Conservation (phyloP, 2,888 invertebrate genomes). For the Lasioglossum zephyrum region DNA sequence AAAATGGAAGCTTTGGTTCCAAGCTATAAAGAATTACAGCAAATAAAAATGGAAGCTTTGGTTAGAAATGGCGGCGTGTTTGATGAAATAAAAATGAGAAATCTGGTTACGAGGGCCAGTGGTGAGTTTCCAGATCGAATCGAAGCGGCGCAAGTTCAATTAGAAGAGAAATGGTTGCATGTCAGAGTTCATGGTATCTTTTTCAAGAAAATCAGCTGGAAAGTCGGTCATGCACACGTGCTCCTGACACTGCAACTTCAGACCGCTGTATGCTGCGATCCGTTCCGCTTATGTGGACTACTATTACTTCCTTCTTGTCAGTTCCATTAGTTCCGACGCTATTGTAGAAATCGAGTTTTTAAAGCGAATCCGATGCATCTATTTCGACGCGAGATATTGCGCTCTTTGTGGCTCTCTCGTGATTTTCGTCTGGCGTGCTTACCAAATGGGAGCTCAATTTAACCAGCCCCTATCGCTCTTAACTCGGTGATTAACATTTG, state of each 20-base stretch:
- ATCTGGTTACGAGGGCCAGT: neutral
- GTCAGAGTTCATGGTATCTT: neutral
- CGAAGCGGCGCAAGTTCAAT: neutral
- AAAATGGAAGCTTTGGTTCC: no score
- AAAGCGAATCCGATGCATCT: slow-evolving; percentile 7
- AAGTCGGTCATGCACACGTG: neutral
- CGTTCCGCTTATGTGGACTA: neutral
- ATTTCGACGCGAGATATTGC: neutral
- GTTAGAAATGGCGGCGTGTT: neutral
- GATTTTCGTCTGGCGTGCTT: neutral
- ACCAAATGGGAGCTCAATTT: neutral
- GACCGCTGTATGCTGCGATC: neutral
- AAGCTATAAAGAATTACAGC: no score
- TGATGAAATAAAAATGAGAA: neutral
- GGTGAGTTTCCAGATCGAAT: neutral
- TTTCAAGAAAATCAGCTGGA: neutral
- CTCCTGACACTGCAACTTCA: neutral
- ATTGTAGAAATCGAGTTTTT: slow-evolving; percentile 9
- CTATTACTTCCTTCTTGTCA: neutral
- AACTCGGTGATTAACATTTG: neutral
- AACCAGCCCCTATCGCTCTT: neutral
- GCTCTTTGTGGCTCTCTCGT: neutral
- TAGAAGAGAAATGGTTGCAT: neutral
- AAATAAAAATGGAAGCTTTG: neutral
- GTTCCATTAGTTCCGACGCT: neutral